Evolutionary conservation across 2,888 invertebrate species (phyloP).

Genomic region (Orthonevra nobilis): DNA sequence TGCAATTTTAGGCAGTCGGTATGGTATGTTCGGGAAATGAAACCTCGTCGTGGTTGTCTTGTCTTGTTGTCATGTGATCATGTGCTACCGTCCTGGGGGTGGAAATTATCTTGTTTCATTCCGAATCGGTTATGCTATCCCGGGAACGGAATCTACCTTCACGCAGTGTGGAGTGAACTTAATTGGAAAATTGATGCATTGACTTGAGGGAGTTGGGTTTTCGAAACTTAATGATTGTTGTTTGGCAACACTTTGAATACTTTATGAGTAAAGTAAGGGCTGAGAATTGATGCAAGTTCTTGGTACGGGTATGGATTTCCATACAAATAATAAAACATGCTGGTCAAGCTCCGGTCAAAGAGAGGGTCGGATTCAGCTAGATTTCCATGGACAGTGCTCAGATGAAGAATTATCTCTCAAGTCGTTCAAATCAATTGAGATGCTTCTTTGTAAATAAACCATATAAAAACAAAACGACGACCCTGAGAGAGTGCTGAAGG

Average conservation of each 20-base stretch:
- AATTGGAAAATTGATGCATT: slow-evolving; percentile 66
- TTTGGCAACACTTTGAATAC: slow-evolving; percentile 48
- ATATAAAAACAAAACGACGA: too few species aligned
- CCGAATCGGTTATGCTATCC: slow-evolving; percentile 45
- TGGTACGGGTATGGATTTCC: too few species aligned
- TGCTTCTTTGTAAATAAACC: too few species aligned
- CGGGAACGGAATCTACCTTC: neutral
- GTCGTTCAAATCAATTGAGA: too few species aligned
- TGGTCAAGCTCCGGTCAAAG: too few species aligned
- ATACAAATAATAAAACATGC: too few species aligned
- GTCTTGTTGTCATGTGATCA: slow-evolving; percentile 66
- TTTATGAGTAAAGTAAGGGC: too few species aligned
- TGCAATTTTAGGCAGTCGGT: neutral
- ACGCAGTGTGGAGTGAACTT: slow-evolving; percentile 56
- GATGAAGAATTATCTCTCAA: too few species aligned
- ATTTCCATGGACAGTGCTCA: too few species aligned
- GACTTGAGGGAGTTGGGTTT: slow-evolving; percentile 33
- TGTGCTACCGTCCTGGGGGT: slow-evolving; percentile 69
- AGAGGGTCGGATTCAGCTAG: too few species aligned
- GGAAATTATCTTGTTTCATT: slow-evolving; percentile 62
- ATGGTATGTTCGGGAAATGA: slow-evolving; percentile 5
- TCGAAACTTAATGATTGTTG: slow-evolving; percentile 53
- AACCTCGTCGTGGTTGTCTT: slow-evolving; percentile 53
- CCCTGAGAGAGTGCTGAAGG: too few species aligned
- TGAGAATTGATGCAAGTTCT: too few species aligned